Base-by-base conservation (phyloP, 2,113 vertebrate species). In the Cygnus buccinator region DNA sequence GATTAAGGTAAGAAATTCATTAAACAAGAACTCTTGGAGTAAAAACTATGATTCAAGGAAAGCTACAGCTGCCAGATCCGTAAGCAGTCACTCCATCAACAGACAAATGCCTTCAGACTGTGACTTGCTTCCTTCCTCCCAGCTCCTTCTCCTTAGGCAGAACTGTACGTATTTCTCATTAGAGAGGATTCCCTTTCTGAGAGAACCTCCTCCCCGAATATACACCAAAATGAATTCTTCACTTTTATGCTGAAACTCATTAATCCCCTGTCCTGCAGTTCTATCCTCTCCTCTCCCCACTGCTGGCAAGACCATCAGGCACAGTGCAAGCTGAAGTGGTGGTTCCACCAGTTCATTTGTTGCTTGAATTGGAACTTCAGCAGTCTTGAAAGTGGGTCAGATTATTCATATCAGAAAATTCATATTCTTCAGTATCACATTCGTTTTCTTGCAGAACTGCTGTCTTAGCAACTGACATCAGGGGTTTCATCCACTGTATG, bases 111-210 rank as follows among this genome's bases (percentile, higher is more conserved):
- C 62, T 94, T 78, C 86, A 92, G 67, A 81, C 91, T 84, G 76
- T 85, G 84, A 91, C 77, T 94, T 61, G 80, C 37, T 97, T 96
- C 94, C 96, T 92, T 96, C 94, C 96, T 95, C 87, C 48, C 81
- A 87, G 70, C 80, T 93, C 86, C 78, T 91, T 74, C 92, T 89
- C 43, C 71, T 80, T 18, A 50, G 83, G 68, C 71, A 95, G 55
- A 71, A 19, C 44, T 70, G 79, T 89, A 92, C 11, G 25, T 93
- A 94, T 71, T 80, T 93, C 87, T 89, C 87, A 87, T 87, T 73
- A 87, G 20, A 91, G 31, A 89, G 71, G 21, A 65, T 41, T 85
- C 68, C 44, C 78, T 71, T 68, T 57, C 78, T 48, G 84, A 80
- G n/a, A 75, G 84, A 93, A 25, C 11, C 46, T 88, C 82, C 50